Percentiles rank a stretch among this genome's conserved stretches.
Conservation (phyloP, 2,113 vertebrate species). For the Chionis minor region DNA sequence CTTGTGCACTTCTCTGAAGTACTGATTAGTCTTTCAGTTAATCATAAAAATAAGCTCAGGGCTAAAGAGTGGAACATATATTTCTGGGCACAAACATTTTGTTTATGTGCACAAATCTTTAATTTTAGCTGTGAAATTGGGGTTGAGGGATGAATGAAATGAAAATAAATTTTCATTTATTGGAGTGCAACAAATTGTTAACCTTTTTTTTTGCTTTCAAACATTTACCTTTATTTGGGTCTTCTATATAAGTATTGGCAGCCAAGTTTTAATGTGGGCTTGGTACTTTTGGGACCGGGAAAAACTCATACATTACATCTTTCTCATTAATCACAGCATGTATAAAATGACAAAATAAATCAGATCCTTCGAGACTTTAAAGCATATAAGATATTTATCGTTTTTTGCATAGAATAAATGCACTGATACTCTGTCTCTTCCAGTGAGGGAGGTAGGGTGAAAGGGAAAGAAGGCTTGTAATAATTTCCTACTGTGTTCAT, state of each 20-base stretch:
- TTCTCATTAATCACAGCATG: not conserved
- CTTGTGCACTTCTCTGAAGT: not conserved
- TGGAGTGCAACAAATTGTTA: not conserved
- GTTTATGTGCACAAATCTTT: not conserved
- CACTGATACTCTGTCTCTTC: not conserved
- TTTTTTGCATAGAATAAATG: not conserved
- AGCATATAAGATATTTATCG: not conserved
- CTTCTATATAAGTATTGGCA: not conserved
- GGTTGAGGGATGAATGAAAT: too few relatives aligned
- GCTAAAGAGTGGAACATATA: not conserved
- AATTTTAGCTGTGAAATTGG: not conserved
- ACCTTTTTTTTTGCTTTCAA: not conserved
- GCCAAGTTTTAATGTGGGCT: not conserved
- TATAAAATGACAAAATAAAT: not conserved
- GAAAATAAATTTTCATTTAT: not conserved
- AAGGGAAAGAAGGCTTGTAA: constrained; percentile 19
- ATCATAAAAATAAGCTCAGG: constrained; percentile 7
- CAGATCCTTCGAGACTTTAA: not conserved
- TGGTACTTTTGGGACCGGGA: not conserved
- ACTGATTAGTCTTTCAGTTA: not conserved
- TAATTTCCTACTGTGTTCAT: constrained; percentile 59
- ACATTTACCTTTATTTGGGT: not conserved
- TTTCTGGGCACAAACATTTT: not conserved
- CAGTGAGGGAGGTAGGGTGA: not conserved
- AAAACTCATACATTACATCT: not conserved